Evolutionary conservation across 2,888 invertebrate species (phyloP), one percentile per base, ranked within the genome.

Genomic region (Salticus scenicus): DNA sequence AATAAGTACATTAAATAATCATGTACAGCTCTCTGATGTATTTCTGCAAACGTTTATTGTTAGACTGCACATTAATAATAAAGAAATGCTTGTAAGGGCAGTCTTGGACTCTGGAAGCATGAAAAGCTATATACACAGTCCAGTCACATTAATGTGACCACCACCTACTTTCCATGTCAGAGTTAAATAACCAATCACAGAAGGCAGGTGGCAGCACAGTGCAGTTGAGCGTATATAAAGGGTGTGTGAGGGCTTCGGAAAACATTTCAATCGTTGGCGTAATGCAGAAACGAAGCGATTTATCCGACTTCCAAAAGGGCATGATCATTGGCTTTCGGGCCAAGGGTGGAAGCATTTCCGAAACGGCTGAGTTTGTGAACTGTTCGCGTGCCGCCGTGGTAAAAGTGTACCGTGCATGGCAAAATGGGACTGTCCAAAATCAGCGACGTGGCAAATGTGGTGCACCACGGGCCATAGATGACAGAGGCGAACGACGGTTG

Each of bases 201-300:
- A 66, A 66, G 66, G 66, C 66, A 66, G 66, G 66, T 66, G 66
- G 66, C 66, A 66, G 66, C 66, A 66, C 66, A 30, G 28, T 66
- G 66, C 66, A 66, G 66, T 66, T 8, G 66, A 66, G 66, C 30
- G 12, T 66, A 66, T 66, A 66, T 66, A 66, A 66, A 66, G 66
- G 57, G 20, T 57, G 63, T 63, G n/a, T 20, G 17, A 57, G 57
- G 57, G 57, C 57, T n/a, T 57, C 57, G 57, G 57, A 57, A 57
- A 57, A 20, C 57, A 57, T 57, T 5, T 57, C 20, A 57, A 10
- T 57, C 57, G 57, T 57, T 57, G 57, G 57, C 57, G 57, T n/a
- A 57, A n/a, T 57, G 57, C 57, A 57, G 57, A 57, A 57, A 57
- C 57, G 57, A n/a, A 57, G 57, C 57, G 57, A 57, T 57, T 57